A percentile compares a stretch with the other conserved stretches of the same genome.
phyloP scores from a whole-genome alignment of 2,797 vertebrate species.

The Todus mexicanus region DNA sequence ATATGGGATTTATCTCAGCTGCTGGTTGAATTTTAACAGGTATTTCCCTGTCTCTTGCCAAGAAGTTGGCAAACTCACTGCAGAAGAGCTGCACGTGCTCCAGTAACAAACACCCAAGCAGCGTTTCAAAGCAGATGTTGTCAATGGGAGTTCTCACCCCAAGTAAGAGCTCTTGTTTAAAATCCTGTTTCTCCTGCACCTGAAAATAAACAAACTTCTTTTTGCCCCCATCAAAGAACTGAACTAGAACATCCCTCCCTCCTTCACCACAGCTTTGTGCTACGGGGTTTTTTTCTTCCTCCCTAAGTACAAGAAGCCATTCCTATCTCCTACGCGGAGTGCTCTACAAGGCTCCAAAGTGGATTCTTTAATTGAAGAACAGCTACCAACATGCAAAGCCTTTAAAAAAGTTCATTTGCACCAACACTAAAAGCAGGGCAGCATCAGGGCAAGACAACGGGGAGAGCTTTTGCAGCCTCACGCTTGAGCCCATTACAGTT shows the following conservation, averaged over 20 bases:
- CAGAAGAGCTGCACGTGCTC: background rate
- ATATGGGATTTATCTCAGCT: background rate
- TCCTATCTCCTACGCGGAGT: background rate
- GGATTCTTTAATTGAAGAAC: background rate
- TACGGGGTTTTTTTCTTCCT: background rate
- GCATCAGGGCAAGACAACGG: background rate
- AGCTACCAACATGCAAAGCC: background rate
- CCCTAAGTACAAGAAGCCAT: background rate
- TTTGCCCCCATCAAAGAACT: background rate
- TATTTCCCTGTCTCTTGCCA: background rate
- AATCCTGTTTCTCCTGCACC: background rate
- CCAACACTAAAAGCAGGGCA: background rate
- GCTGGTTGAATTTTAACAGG: background rate
- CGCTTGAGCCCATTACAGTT: background rate
- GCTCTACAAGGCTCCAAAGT: background rate
- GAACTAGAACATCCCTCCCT: background rate
- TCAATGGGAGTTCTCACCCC: background rate
- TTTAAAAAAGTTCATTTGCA: background rate
- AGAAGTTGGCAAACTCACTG: background rate
- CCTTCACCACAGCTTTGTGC: background rate
- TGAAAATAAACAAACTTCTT: background rate
- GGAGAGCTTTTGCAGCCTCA: background rate
- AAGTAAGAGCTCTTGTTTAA: background rate
- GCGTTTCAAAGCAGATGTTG: rapidly evolving
- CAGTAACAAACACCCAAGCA: background rate